Conservation (phyloP, 2,888 invertebrate species). For the Cephus pulcher region DNA sequence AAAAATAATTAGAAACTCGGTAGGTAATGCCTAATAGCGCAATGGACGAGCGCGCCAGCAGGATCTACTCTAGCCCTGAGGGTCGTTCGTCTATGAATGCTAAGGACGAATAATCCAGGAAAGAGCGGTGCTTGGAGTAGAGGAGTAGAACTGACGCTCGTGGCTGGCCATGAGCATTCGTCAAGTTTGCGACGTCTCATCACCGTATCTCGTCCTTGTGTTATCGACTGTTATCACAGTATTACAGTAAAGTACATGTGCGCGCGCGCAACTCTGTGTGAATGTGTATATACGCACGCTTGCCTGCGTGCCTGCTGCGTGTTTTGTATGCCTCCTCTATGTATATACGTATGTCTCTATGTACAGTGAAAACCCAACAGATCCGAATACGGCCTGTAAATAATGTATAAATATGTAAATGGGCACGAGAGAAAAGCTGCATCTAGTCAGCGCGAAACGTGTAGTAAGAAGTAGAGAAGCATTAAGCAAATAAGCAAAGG, state of each 20-base stretch:
- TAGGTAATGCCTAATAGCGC: slow-evolving; percentile 16
- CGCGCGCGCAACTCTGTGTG: background rate
- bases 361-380: background rate
- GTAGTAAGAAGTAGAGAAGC: background rate
- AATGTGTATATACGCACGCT: background rate
- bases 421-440: slow-evolving; percentile 1
- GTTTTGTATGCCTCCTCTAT: background rate
- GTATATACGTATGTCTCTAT: slow-evolving; percentile 7
- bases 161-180: background rate
- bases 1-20: slow-evolving; percentile 15
- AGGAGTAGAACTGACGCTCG: background rate
- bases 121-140: background rate
- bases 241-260: background rate
- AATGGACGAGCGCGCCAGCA: background rate
- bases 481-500: background rate
- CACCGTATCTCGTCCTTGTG: background rate
- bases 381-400: slow-evolving; percentile 18
- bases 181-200: background rate
- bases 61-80: background rate
- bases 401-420: slow-evolving; percentile 21
- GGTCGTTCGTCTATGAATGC: background rate
- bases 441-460: slow-evolving; percentile 7
- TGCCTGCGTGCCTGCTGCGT: background rate
- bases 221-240: background rate
- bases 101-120: background rate